Evolutionary conservation across 2,888 invertebrate genomes (phyloP), one percentile per base, ranked within the genome.

Genomic region (Ashinkailepas kermadecensis): DNA sequence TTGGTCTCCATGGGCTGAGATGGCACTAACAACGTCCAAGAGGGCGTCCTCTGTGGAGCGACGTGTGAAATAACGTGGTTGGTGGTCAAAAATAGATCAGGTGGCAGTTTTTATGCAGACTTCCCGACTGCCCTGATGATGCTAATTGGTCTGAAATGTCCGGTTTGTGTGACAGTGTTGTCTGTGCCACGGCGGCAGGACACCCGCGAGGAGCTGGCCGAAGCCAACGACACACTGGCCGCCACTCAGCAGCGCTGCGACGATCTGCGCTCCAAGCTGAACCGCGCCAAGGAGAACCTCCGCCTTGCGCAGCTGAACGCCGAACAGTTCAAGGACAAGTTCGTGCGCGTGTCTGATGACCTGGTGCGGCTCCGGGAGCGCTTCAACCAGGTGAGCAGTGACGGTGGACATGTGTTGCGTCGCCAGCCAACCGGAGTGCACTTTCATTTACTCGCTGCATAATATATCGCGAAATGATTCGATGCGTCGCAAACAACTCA

Each of bases 131-230:
- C 39, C 39, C 39, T 39, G 2, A 39, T 39, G 39, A 1, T 39
- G 39, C 39, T 4, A 4, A 39, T 39, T 39, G 39, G 39, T 39
- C 39, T 39, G 39, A 39, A 79, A 18, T 62, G 62, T 21, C 8
- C 62, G 18, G 81, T 25, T 67, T 81, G 81, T 81, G 39, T 81
- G 62, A 64, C 83, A 15, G 82, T 81, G 62, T 83, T 82, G 12
- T 78, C 81, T 10, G 80, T 82, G 23, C 82, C 83, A 23, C 82
- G 81, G 56, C 81, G 83, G 18, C 83, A 84, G 58, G 82, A 83
- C 64, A 81, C 83, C 54, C 82, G 81, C 18, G 81, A 79, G 78
- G 64, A 82, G 64, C 70, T 81, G 57, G 58, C 70, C 13, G 80
- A 80, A 81, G 65, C 79, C 59, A 80, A 54, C 18, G 56, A 80